Conservation (phyloP, 2,888 invertebrate genomes). For the Zaprionus lineosus region DNA sequence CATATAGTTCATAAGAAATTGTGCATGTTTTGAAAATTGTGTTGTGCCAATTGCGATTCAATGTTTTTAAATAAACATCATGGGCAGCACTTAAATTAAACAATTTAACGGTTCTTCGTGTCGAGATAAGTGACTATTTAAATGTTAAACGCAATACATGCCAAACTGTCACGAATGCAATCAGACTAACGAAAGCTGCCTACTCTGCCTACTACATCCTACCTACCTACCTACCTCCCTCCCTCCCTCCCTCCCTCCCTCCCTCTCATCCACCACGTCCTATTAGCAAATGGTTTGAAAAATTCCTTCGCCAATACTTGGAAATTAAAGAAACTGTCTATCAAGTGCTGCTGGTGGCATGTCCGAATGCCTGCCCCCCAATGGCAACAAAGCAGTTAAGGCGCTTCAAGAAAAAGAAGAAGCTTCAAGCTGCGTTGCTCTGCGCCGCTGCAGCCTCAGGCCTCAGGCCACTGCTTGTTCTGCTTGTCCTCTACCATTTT, state of each 20-base stretch:
- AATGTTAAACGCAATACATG: background rate
- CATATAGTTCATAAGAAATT: too few relatives aligned
- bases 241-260: background rate
- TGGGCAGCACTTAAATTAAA: conserved; percentile 15
- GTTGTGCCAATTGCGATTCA: conserved; percentile 41
- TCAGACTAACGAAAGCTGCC: too few relatives aligned
- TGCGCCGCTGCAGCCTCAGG: too few relatives aligned
- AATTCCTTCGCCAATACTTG: conserved; percentile 36
- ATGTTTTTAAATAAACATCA: too few relatives aligned
- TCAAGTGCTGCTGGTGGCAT: conserved; percentile 38
- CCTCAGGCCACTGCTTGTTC: background rate
- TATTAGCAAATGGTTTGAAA: conserved; percentile 1
- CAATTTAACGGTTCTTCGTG: too few relatives aligned
- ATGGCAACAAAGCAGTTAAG: background rate
- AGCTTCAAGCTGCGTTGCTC: conserved; percentile 4
- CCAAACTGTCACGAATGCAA: conserved; percentile 20
- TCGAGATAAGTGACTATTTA: too few relatives aligned
- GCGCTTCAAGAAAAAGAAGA: conserved; percentile 2
- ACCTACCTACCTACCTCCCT: too few relatives aligned
- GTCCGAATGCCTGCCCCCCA: conserved; percentile 17
- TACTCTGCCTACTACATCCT: too few relatives aligned
- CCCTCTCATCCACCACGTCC: background rate
- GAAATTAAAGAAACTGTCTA: conserved; percentile 66
- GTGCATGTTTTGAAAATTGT: too few relatives aligned
- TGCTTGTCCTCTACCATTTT: conserved; percentile 1